These are phyloP conservation scores for Calyptomena viridis DNA, from an alignment of 2,113 vertebrate species.

Conservation along the genomic window DNA sequence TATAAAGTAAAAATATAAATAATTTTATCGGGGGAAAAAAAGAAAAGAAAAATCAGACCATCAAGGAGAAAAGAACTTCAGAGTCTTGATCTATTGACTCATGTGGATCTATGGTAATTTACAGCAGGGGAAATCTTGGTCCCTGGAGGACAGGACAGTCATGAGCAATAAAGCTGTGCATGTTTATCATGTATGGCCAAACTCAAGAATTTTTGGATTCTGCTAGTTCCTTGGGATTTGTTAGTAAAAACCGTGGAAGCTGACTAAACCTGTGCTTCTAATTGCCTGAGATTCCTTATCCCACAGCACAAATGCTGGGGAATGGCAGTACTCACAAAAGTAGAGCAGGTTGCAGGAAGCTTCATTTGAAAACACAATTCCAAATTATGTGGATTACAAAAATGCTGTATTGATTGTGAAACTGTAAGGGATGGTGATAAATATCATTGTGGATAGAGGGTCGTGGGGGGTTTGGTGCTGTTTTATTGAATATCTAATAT, in stretches of 20 bases:
- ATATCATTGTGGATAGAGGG: neutral
- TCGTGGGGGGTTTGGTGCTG: neutral
- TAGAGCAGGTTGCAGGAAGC: neutral
- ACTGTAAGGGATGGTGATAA: neutral
- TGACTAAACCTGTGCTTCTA: neutral
- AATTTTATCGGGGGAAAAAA: neutral
- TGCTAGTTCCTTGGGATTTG: neutral
- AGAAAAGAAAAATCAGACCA: neutral
- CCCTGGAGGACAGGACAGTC: neutral
- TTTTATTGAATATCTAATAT: neutral
- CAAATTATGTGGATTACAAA: neutral
- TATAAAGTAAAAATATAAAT: neutral
- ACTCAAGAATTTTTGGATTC: neutral
- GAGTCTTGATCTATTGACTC: neutral
- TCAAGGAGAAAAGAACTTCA: neutral
- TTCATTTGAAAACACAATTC: neutral
- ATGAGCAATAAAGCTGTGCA: neutral
- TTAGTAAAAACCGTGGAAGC: neutral
- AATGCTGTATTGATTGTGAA: neutral
- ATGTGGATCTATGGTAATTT: neutral
- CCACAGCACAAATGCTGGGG: neutral
- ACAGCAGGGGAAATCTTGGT: neutral
- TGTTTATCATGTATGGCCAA: neutral
- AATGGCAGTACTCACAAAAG: neutral
- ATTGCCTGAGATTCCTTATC: neutral